phyloP scores from a whole-genome alignment of 2,113 vertebrate genomes.

The Callospermophilus lateralis region DNA sequence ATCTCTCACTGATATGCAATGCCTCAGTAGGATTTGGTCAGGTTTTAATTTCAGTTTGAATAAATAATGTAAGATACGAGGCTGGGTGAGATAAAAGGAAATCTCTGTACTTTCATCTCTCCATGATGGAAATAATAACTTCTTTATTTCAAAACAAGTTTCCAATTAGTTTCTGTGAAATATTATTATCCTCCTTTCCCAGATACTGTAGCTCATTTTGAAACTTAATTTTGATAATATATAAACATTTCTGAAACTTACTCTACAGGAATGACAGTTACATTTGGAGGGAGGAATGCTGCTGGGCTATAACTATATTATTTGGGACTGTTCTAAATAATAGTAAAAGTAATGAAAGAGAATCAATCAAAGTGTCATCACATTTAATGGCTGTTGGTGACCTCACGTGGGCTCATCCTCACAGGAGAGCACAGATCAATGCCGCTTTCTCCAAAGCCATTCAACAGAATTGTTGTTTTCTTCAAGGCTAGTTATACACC shows the following conservation, averaged over 20 bases:
- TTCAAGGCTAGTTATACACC: background rate
- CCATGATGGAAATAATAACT: constrained; percentile 92
- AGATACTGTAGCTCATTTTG: constrained; percentile 88
- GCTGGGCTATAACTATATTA: constrained; percentile 53
- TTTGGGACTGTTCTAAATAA: constrained; percentile 66
- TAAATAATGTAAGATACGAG: constrained; percentile 89
- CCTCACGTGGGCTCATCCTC: background rate
- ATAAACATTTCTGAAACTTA: constrained; percentile 87
- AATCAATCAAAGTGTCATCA: constrained; percentile 37
- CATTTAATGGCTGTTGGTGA: constrained; percentile 56
- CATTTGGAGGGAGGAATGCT: constrained; percentile 78
- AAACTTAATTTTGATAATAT: constrained; percentile 89
- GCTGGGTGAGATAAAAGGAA: constrained; percentile 90
- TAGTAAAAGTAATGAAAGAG: constrained; percentile 74
- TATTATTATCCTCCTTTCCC: constrained; percentile 87
- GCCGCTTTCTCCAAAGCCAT: constrained; percentile 39
- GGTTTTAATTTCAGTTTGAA: constrained; percentile 92
- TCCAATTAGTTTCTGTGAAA: constrained; percentile 92
- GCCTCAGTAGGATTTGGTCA: constrained; percentile 87
- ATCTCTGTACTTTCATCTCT: constrained; percentile 88
- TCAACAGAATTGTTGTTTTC: background rate
- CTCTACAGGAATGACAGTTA: constrained; percentile 83
- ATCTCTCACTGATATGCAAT: constrained; percentile 86
- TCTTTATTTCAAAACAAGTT: constrained; percentile 90
- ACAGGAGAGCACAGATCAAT: background rate